Evolutionary conservation across 2,888 invertebrate genomes (phyloP), one percentile per base, ranked within the genome.

Genomic region (Plagiodera versicolora): DNA sequence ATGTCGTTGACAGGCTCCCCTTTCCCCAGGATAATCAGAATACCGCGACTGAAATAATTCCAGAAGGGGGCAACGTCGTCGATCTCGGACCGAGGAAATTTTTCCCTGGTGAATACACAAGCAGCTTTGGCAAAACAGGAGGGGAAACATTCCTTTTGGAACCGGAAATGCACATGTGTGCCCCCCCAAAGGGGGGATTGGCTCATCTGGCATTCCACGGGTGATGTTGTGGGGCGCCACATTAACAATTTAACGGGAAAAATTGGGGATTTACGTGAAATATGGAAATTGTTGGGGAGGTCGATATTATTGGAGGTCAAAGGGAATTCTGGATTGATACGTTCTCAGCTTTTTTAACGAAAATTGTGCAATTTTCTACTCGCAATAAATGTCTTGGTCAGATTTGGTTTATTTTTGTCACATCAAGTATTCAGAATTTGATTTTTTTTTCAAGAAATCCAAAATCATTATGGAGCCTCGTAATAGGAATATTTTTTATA

Each of bases 81-180:
- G n/a, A n/a, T n/a, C n/a, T n/a, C n/a, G n/a, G n/a, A n/a, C n/a
- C n/a, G n/a, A n/a, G 79, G 75, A 80, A 80, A 80, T 80, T 79
- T 79, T 78, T 79, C 80, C 79, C 80, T 72, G 75, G 79, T 76
- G 80, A 79, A 79, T 79, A 79, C 73, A 74, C 74, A 78, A 79
- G 79, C 76, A 76, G 77, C 77, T 77, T 77, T 77, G 75, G 75
- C 69, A 73, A 74, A 77, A 75, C 75, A 73, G 75, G 78, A 77
- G 77, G 74, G 76, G 74, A 75, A 78, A 77, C 75, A 74, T 76
- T 79, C 63, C 76, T 75, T 78, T 77, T 75, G 73, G 77, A 78
- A 78, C 78, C 77, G 79, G 78, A 78, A 78, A 77, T 79, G 78
- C 77, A 77, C 79, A 77, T 75, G 76, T 78, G 77, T 77, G 78